Base-by-base conservation (phyloP, 2,888 invertebrate species). In the Rhamnusium bicolor region DNA sequence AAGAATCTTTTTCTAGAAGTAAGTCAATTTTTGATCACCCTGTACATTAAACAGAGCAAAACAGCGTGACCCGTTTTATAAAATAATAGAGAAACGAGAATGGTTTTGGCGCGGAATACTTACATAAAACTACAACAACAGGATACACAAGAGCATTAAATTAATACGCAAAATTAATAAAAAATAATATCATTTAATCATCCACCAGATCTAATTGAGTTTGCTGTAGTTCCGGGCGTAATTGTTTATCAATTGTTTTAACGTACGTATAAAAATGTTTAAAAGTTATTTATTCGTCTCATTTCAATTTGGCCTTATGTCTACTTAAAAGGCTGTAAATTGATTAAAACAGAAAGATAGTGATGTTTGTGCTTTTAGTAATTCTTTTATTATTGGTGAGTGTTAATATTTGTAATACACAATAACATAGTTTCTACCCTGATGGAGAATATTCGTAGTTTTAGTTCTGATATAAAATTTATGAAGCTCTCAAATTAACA, bases 231-330 rank as follows among this genome's bases (percentile, higher is more conserved):
- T 51, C 63, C 63, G 63, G 47, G 21, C 14, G 1, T 49, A 21
- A 62, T 51, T 19, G 8, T 54, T n/a, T n/a, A 24, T 61, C 40
- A n/a, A 61, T 61, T 63, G 63, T 63, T 63, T 51, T n/a, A 24
- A 49, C 10, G 21, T n/a, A 21, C 16, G 18, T 51, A 63, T 63
- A 63, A 49, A 62, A 51, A n/a, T n/a, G 24, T 49, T 51, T 24
- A 24, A 16, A 29, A n/a, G 4, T 24, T 8, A 21, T 27, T 51
- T 16, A 19, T 32, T n/a, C 16, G 16, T 53, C 65, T 32, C 65
- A 65, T 53, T 65, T 29, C 14, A 19, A 29, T 53, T 16, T 53
- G 18, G 12, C 19, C 53, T 5, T 18, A 21, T n/a, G n/a, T n/a
- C 46, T 7, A 4, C 8, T 51, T 16, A 24, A n/a, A 46, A 14